phyloP scores from a whole-genome alignment of 2,888 invertebrate species.

The Hetaerina titia region DNA sequence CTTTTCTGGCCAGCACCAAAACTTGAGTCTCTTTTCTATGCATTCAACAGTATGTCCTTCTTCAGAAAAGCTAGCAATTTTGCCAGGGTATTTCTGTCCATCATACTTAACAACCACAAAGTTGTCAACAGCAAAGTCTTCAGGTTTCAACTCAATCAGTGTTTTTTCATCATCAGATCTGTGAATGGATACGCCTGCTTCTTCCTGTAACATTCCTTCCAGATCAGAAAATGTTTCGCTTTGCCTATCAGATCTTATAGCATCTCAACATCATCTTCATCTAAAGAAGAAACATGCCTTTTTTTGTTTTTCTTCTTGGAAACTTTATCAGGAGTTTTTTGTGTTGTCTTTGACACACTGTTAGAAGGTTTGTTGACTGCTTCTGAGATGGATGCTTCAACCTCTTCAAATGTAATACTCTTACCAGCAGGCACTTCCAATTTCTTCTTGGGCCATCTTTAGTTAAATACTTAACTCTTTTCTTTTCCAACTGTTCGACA shows the following conservation, averaged over 20 bases:
- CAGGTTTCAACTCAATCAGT: slow-evolving; percentile 7
- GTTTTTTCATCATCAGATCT: background rate
- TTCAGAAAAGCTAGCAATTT: background rate
- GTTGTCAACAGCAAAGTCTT: slow-evolving; percentile 14
- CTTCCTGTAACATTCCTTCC: slow-evolving; percentile 1
- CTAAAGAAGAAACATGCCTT: background rate
- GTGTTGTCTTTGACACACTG: background rate
- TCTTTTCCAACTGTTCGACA: background rate
- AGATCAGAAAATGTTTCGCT: slow-evolving; percentile 18
- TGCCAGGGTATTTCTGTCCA: slow-evolving; percentile 22
- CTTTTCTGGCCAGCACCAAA: slow-evolving; percentile 13
- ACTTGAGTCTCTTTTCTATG: background rate
- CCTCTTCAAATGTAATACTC: background rate
- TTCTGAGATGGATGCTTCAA: background rate
- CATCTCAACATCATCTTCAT: slow-evolving; percentile 25
- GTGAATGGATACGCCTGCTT: no score
- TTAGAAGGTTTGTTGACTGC: background rate
- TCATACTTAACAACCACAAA: slow-evolving; percentile 9
- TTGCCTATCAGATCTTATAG: background rate
- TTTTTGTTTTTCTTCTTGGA: slow-evolving; percentile 10
- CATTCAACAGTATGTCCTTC: background rate
- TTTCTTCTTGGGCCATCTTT: slow-evolving; percentile 13
- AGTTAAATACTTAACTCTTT: background rate
- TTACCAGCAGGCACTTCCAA: slow-evolving; percentile 13
- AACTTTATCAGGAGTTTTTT: background rate